Percentiles rank a stretch among this genome's conserved stretches.
phyloP scores from a whole-genome alignment of 2,113 vertebrate species.

The Guaruba guarouba region DNA sequence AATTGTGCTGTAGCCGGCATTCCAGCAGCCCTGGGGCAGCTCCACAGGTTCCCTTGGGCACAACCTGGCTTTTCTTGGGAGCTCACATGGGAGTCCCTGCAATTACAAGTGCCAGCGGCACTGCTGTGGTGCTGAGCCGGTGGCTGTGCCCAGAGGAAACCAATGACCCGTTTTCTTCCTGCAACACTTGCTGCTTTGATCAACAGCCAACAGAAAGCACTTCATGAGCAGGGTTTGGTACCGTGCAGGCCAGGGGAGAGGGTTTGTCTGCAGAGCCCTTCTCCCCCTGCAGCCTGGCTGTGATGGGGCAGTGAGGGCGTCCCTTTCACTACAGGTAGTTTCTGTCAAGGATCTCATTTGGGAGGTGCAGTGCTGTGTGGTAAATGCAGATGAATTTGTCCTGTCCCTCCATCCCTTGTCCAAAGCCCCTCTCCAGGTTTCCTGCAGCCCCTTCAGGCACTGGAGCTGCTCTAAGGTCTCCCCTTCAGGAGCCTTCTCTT shows the following conservation, averaged over 20 bases:
- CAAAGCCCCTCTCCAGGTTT: neutral
- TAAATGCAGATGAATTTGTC: neutral
- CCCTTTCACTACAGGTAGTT: neutral
- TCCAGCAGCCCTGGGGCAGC: neutral
- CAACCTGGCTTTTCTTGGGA: neutral
- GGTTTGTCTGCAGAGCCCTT: neutral
- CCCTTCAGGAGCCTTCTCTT: neutral
- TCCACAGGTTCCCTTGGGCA: accelerated
- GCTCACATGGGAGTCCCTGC: neutral
- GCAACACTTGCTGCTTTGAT: accelerated
- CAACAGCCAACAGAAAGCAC: neutral
- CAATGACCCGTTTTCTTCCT: neutral
- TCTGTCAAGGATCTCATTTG: neutral
- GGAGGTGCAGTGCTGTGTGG: neutral
- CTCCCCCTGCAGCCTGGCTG: neutral
- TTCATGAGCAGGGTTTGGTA: neutral
- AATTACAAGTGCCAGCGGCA: neutral
- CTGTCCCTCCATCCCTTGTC: neutral
- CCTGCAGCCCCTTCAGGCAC: neutral
- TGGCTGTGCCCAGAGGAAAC: neutral
- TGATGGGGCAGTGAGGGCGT: too few species aligned
- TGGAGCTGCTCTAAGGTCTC: neutral
- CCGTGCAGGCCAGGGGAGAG: neutral
- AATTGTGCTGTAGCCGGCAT: accelerated
- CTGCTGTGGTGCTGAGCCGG: neutral